phyloP scores from a whole-genome alignment of 2,113 vertebrate species.

The Cnemophilus loriae region DNA sequence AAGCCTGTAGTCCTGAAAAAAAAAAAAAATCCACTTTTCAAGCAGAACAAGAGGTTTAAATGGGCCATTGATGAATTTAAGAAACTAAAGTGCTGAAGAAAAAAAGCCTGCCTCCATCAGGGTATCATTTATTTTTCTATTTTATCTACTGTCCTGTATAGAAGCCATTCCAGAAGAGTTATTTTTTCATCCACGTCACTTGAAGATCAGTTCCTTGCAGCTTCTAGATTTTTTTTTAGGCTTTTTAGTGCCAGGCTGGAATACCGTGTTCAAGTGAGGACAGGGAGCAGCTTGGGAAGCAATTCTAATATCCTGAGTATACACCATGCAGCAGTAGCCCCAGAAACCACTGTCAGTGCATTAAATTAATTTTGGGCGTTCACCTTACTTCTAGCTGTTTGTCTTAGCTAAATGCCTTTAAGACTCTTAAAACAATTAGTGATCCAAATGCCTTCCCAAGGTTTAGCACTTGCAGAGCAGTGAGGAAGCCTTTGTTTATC shows the following conservation, averaged over 20 bases:
- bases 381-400: not conserved
- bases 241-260: not conserved
- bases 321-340: not conserved
- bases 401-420: not conserved
- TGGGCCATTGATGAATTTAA: not conserved
- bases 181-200: not conserved
- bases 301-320: not conserved
- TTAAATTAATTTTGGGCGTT: not conserved
- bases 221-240: not conserved
- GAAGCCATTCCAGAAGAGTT: not conserved
- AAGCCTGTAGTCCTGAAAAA: not conserved
- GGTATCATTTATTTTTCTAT: not conserved
- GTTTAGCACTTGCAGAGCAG: not conserved
- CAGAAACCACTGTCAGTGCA: not conserved
- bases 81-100: not conserved
- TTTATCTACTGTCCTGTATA: not conserved
- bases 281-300: not conserved
- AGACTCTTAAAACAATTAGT: not conserved
- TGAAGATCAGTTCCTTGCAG: not conserved
- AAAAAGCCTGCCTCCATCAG: not conserved
- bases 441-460: not conserved
- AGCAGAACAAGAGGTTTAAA: not conserved
- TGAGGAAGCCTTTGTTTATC: not conserved
- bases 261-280: not conserved
- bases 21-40: not conserved